These are phyloP conservation scores for Ornithorhynchus anatinus DNA, from an alignment of 2,113 vertebrate species.

Conservation along the genomic window DNA sequence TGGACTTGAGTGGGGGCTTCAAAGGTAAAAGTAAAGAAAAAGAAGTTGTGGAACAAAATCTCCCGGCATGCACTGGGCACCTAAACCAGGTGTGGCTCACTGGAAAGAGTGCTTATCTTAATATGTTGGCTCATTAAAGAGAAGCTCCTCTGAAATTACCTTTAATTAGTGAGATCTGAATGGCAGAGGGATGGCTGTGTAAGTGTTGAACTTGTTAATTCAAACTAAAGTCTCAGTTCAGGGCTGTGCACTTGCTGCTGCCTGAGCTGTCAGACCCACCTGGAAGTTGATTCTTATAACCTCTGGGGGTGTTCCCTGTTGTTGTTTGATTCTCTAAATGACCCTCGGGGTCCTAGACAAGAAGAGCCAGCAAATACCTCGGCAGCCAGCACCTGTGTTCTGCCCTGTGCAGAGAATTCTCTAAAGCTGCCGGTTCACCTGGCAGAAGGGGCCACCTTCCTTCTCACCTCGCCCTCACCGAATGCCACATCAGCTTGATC, in stretches of 20 bases:
- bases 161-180: background rate
- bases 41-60: background rate
- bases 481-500: background rate
- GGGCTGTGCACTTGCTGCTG: background rate
- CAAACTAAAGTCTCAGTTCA: background rate
- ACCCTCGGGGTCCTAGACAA: background rate
- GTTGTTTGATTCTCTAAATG: background rate
- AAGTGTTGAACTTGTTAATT: background rate
- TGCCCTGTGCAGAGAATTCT: background rate
- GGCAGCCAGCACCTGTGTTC: background rate
- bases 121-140: background rate
- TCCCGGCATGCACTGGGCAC: background rate
- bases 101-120: background rate
- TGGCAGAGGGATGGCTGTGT: background rate
- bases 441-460: background rate
- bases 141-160: background rate
- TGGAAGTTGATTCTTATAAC: background rate
- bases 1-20: background rate
- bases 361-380: background rate
- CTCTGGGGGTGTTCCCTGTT: background rate
- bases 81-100: rapidly evolving
- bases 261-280: background rate
- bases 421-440: background rate
- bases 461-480: background rate
- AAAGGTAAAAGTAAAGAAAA: background rate